Base-by-base conservation (phyloP, 2,113 vertebrate genomes). In the Cyanoliseus patagonus region DNA sequence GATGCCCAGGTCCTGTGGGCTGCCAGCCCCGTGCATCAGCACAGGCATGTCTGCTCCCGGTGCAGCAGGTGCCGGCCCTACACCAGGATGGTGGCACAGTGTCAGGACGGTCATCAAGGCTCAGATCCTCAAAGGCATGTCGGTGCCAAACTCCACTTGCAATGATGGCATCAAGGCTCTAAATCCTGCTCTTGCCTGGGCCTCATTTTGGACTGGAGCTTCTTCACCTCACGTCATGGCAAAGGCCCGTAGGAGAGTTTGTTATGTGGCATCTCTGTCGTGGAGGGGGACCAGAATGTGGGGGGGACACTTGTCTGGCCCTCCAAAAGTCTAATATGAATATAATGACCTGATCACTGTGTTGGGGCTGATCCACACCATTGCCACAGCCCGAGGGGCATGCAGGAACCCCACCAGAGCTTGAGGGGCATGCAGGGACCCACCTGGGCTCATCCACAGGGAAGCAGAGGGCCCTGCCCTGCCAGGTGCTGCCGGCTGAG, bases 31-130 rank as follows among this genome's bases (percentile, higher is more conserved):
- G 1, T 0, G 0, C 31, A 33, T 20, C 81, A 17, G 33, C 74
- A 35, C 0, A 4, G 79, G 5, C 25, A 13, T 0, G 0, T 22
- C 85, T 52, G 78, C 42, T 55, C 33, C 7, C 0, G 1, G 73
- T 0, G 4, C 59, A 0, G 4, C 6, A 3, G 39, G 59, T 52
- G 69, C 76, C 5, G 2, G 53, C 62, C 64, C 33, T 14, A 17
- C 31, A 6, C 39, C 57, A 8, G 42, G 27, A 7, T 18, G 39
- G 87, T 15, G 63, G n/a, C 70, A 79, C 0, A 0, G 52, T 27
- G 27, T 23, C 9, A 2, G 85, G 53, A 70, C 31, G 31, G 64
- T 83, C 83, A 81, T n/a, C n/a, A 3, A 17, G 33, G 35, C 24
- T 77, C 47, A 51, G 37, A 47, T 74, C 37, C 86, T 87, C 62